These are phyloP conservation scores for Todus mexicanus DNA, from an alignment of 2,797 vertebrate species.

Conservation along the genomic window DNA sequence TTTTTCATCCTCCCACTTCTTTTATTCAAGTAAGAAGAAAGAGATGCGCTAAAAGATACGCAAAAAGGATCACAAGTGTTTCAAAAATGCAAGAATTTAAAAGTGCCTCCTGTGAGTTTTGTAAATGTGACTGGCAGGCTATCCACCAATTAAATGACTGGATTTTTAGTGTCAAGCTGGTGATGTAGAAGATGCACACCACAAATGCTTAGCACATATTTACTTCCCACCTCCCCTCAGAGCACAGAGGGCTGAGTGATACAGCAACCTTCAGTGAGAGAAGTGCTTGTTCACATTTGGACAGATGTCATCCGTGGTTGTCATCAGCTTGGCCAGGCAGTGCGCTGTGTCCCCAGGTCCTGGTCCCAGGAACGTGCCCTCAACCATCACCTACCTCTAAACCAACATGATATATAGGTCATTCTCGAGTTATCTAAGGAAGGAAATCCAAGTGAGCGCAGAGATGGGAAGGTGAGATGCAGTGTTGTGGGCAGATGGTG, in stretches of 20 bases:
- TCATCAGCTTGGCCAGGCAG: background rate
- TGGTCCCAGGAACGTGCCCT: background rate
- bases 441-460: background rate
- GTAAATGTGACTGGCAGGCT: background rate
- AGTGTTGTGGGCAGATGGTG: background rate
- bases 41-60: background rate
- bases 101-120: background rate
- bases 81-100: background rate
- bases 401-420: accelerated
- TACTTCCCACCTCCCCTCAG: background rate
- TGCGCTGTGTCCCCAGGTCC: accelerated
- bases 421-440: background rate
- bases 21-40: conserved; percentile 24
- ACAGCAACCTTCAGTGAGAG: background rate
- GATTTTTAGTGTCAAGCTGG: background rate
- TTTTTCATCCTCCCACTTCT: conserved; percentile 48
- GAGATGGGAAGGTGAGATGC: background rate
- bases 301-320: accelerated
- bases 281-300: background rate
- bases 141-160: background rate
- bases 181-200: background rate
- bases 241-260: background rate
- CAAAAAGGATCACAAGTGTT: background rate
- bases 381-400: background rate
- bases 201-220: background rate